Evolutionary conservation across 2,113 vertebrate species (phyloP).

Genomic region (Parus major): DNA sequence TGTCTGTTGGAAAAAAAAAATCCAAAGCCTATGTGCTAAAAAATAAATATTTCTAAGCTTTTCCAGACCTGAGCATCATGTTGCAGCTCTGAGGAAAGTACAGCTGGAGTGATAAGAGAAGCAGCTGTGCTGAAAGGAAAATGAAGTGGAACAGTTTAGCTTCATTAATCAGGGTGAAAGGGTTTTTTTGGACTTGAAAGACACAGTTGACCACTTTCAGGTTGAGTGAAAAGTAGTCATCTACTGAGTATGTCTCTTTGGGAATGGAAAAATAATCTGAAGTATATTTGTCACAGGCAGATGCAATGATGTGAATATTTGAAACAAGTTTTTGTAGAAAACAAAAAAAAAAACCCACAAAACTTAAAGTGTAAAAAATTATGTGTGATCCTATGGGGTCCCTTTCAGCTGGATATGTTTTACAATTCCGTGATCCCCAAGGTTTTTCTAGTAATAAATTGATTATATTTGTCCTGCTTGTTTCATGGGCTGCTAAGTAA

Average conservation of each 20-base stretch:
- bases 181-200: slow-evolving; percentile 11
- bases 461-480: not conserved
- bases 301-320: not conserved
- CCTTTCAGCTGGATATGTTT: not conserved
- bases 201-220: not conserved
- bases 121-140: slow-evolving; percentile 48
- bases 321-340: not conserved
- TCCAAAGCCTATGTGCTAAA: not conserved
- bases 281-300: not conserved
- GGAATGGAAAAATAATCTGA: not conserved
- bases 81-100: slow-evolving; percentile 16
- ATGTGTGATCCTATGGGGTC: not conserved
- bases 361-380: not conserved
- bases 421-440: not conserved
- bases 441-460: not conserved
- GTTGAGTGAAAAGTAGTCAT: slow-evolving; percentile 29
- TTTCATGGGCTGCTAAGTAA: slow-evolving; percentile 14
- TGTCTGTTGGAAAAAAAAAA: not conserved
- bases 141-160: not conserved
- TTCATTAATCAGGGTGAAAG: slow-evolving; percentile 10
- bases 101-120: slow-evolving; percentile 43
- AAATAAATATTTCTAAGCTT: slow-evolving; percentile 12
- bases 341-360: too few species aligned
- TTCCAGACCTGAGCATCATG: not conserved
- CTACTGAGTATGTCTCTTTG: not conserved